A percentile compares a stretch with the other conserved stretches of the same genome.
These are phyloP conservation scores for Choristoneura rosaceana DNA, from an alignment of 2,888 invertebrate species.

Conservation along the genomic window DNA sequence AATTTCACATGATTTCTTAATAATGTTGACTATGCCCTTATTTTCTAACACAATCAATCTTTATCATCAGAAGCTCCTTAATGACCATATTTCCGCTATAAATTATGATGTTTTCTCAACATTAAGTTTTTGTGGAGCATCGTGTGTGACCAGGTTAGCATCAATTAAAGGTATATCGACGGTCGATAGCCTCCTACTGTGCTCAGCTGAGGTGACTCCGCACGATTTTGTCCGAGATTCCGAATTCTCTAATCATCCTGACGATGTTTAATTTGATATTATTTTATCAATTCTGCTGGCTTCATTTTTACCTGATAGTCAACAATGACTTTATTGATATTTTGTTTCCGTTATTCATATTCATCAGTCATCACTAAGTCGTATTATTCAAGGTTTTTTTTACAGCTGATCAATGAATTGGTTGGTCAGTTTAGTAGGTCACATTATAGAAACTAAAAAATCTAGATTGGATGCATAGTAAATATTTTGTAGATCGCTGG, in stretches of 20 bases:
- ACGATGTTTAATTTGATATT: not conserved
- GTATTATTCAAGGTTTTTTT: too few species aligned
- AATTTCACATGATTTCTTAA: not conserved
- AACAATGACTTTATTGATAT: not conserved
- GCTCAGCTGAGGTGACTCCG: slow-evolving; percentile 23
- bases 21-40: not conserved
- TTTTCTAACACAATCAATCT: not conserved
- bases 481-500: too few species aligned
- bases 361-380: too few species aligned
- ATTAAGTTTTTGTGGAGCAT: slow-evolving; percentile 49
- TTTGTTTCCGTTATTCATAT: not conserved
- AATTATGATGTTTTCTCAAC: slow-evolving; percentile 38
- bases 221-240: not conserved
- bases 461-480: too few species aligned
- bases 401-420: too few species aligned
- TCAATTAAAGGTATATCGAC: slow-evolving; percentile 41
- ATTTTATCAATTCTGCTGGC: not conserved
- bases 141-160: slow-evolving; percentile 51
- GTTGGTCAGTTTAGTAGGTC: too few species aligned
- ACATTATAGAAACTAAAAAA: too few species aligned
- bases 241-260: slow-evolving; percentile 19
- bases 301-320: not conserved
- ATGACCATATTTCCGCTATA: slow-evolving; percentile 16
- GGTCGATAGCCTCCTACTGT: slow-evolving; percentile 42
- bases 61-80: not conserved